Evolutionary conservation across 2,113 vertebrate species (phyloP).

Genomic region (Onychorhynchus coronatus): DNA sequence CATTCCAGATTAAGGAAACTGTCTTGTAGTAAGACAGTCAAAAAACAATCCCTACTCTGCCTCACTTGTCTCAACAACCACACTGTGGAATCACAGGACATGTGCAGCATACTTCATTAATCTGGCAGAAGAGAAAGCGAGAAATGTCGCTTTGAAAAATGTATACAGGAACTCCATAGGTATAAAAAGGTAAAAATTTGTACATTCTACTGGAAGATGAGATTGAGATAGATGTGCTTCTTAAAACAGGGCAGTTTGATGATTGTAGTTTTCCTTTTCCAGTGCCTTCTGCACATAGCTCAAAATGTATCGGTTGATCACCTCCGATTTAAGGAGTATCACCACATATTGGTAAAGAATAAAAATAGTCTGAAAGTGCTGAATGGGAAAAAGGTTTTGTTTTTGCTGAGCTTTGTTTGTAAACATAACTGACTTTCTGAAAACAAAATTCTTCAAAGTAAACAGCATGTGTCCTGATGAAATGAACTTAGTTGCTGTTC

Average conservation of each 20-base stretch:
- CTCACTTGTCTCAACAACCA: no score
- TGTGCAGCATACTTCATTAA: background rate
- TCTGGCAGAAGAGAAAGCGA: background rate
- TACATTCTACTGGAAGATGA: background rate
- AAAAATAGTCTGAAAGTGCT: background rate
- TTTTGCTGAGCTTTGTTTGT: background rate
- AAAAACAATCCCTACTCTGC: background rate
- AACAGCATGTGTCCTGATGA: fast-evolving
- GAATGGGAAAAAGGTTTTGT: background rate
- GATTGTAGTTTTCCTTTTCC: background rate
- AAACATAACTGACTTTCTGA: background rate
- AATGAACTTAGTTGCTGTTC: background rate
- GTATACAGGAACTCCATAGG: background rate
- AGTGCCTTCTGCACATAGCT: background rate
- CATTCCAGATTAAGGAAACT: background rate
- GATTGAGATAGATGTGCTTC: background rate
- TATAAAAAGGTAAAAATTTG: background rate
- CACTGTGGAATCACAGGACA: background rate
- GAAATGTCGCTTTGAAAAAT: background rate
- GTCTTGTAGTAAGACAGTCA: background rate
- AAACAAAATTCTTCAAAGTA: background rate
- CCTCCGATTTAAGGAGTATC: background rate
- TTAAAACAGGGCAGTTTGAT: background rate
- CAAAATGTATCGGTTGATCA: background rate
- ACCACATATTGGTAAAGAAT: background rate